A percentile compares a stretch with the other conserved stretches of the same genome.
Conservation (phyloP, 2,888 invertebrate genomes). For the Elysia crispata region DNA sequence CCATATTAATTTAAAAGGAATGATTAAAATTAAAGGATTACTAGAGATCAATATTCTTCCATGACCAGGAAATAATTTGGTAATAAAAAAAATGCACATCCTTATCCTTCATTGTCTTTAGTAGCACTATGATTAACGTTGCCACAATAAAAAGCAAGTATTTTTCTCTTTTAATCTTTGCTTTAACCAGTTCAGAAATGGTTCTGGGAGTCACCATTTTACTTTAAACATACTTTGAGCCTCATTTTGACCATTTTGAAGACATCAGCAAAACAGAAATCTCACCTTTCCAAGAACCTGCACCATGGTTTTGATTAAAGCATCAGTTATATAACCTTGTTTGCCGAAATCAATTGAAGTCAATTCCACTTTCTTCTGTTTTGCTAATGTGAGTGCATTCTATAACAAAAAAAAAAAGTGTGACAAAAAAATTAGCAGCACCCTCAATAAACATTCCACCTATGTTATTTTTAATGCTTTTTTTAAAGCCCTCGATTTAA, state of each 20-base stretch:
- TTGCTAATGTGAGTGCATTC: not conserved
- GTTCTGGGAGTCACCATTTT: too few relatives aligned
- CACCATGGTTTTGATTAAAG: slow-evolving; percentile 39
- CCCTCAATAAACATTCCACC: not conserved
- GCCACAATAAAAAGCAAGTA: too few relatives aligned
- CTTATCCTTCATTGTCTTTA: too few relatives aligned
- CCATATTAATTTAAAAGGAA: too few relatives aligned
- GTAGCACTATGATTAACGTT: too few relatives aligned
- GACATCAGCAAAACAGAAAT: not conserved
- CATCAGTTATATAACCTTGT: slow-evolving; percentile 51
- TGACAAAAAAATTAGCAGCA: not conserved
- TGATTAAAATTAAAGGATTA: too few relatives aligned
- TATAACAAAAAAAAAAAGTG: not conserved
- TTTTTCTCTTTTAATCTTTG: not conserved
- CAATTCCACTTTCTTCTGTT: slow-evolving; percentile 27
- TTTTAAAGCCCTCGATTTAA: not conserved
- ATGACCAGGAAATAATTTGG: too few relatives aligned
- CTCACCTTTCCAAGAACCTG: slow-evolving; percentile 34
- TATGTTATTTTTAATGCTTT: not conserved
- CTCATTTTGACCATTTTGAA: not conserved
- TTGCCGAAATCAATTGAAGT: slow-evolving; percentile 44
- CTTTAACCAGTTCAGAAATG: not conserved
- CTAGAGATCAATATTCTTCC: too few relatives aligned
- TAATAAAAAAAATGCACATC: too few relatives aligned
- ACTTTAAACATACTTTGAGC: not conserved